Evolutionary conservation across 1,140 invertebrate species (phyloP), one percentile per base, ranked within the genome.

Genomic region (Euwallacea fornicatus): DNA sequence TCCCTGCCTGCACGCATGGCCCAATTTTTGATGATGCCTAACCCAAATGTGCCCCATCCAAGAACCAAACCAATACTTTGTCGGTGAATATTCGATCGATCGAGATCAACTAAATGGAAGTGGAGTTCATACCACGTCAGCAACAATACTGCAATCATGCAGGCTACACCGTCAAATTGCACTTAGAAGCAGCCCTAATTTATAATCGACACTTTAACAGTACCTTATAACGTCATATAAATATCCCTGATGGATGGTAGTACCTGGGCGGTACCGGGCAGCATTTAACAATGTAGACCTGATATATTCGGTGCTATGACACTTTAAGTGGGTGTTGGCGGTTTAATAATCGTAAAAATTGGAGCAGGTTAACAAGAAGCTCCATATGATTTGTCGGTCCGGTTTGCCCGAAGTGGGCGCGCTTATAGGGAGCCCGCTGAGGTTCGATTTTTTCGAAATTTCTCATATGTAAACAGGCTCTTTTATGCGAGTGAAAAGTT

Each of bases 351-450:
- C 64, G 13, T 33, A 41, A 66, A 66, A 66, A 66, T 68, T 60
- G 55, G 55, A 60, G 50, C 66, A 68, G 66, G 66, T 60, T 68
- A 68, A 68, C 66, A 68, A 68, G 66, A 59, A 68, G 66, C 66
- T 60, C 7, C 10, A 50, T 41, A 68, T 68, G 66, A 68, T 68
- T 68, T 68, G 66, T 68, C 44, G 42, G 66, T 68, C 55, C 21
- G 42, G 56, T 68, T 46, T 33, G 41, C 42, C 7, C 42, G 16
- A 68, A 47, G 42, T n/a, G 66, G 55, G 42, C n/a, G 42, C 13
- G 9, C 8, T 13, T 10, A 16, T 16, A 10, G 46, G 46, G 13
- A 50, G 46, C 46, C 46, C 9, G 46, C 21, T 33, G 21, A 4
- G 21, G 21, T 33, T 33, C 21, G 21, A 33, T 4, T 33, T 33